A percentile compares a stretch with the other conserved stretches of the same genome.
Conservation (phyloP, 2,113 vertebrate genomes). For the Dasyprocta punctata region DNA sequence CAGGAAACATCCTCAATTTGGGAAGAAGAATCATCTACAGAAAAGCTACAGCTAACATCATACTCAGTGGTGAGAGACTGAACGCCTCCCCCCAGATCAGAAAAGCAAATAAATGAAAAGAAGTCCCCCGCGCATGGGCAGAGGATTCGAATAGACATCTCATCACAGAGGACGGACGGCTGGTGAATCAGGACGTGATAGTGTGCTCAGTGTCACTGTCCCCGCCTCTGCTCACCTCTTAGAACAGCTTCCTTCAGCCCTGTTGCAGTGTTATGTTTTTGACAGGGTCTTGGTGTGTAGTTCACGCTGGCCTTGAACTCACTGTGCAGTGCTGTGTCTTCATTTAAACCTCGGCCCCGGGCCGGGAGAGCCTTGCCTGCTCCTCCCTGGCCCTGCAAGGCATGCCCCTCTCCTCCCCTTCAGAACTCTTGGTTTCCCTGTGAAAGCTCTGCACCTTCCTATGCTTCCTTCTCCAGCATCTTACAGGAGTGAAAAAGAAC, state of each 20-base stretch:
- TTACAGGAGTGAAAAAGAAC: background rate
- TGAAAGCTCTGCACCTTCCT: background rate
- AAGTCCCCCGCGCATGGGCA: background rate
- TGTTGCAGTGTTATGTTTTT: background rate
- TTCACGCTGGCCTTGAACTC: background rate
- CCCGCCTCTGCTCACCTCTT: fast-evolving
- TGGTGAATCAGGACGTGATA: background rate
- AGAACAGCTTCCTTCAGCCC: background rate
- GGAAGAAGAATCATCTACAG: background rate
- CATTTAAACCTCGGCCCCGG: background rate
- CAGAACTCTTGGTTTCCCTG: background rate
- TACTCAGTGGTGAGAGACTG: background rate
- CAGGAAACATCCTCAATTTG: background rate
- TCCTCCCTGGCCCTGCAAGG: background rate
- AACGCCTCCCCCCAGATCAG: background rate
- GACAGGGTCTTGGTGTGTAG: background rate
- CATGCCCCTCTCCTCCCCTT: background rate
- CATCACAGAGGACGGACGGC: background rate
- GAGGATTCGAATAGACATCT: background rate
- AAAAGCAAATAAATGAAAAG: background rate
- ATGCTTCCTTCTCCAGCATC: background rate
- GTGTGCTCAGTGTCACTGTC: background rate
- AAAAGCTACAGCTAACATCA: background rate
- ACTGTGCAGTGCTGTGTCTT: background rate
- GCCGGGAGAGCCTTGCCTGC: background rate